phyloP scores from a whole-genome alignment of 1,140 invertebrate species.

The Zaprionus africanus region DNA sequence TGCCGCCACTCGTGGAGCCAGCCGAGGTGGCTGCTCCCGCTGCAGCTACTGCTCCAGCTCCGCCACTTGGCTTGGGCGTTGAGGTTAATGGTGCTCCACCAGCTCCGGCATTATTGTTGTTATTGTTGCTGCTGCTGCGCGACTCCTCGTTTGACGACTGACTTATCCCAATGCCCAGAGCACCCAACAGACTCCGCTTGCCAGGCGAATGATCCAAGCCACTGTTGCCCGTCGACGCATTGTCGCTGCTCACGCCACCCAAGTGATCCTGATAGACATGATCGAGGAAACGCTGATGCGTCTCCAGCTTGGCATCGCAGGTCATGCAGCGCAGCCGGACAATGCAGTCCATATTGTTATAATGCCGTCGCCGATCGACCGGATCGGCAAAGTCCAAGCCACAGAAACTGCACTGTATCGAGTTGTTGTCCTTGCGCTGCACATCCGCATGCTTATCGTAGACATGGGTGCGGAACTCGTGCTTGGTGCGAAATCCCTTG shows the following conservation, averaged over 20 bases:
- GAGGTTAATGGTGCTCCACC: conserved; percentile 25
- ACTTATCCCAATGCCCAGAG: conserved; percentile 63
- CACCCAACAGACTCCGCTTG: conserved; percentile 60
- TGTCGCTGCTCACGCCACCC: conserved; percentile 72
- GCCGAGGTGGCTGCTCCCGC: conserved; percentile 1
- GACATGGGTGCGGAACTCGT: conserved; percentile 83
- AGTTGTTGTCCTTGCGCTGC: conserved; percentile 76
- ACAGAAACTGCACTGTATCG: conserved; percentile 79
- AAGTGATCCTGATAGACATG: conserved; percentile 83
- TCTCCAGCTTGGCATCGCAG: conserved; percentile 80
- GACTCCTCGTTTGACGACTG: conserved; percentile 72
- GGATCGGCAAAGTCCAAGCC: conserved; percentile 81
- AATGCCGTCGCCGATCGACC: conserved; percentile 77
- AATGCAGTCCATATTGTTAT: conserved; percentile 84
- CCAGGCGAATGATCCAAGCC: conserved; percentile 68
- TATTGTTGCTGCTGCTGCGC: conserved; percentile 59
- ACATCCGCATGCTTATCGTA: conserved; percentile 83
- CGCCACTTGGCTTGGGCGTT: conserved; percentile 29
- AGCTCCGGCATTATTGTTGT: conserved; percentile 15
- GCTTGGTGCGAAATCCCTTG: conserved; percentile 80
- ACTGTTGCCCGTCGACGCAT: conserved; percentile 59
- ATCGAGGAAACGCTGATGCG: conserved; percentile 80
- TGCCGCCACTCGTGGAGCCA: conserved; percentile 22
- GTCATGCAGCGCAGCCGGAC: conserved; percentile 82
- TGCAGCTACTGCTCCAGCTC: conserved; percentile 10